phyloP scores from a whole-genome alignment of 1,140 invertebrate species.

The Zeugodacus cucurbitae region DNA sequence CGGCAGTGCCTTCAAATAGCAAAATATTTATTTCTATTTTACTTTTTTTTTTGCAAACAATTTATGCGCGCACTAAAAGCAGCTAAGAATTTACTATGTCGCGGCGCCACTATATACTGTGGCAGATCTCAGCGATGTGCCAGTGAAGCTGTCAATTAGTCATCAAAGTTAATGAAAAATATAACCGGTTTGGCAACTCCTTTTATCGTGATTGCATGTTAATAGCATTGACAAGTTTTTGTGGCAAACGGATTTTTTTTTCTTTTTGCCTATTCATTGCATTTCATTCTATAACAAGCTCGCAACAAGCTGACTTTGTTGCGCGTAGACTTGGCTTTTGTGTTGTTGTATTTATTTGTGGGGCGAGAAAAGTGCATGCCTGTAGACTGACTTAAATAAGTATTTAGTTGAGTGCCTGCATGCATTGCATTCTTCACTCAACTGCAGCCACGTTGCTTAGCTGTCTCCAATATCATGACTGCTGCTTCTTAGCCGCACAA shows the following conservation, averaged over 20 bases:
- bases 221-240: constrained; percentile 26
- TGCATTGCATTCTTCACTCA: neutral
- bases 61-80: neutral
- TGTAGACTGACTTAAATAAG: neutral
- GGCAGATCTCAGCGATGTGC: neutral
- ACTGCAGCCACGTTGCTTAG: neutral
- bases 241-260: neutral
- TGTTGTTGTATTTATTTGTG: neutral
- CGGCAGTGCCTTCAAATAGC: neutral
- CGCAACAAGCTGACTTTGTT: neutral
- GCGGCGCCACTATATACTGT: neutral
- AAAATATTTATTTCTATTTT: neutral
- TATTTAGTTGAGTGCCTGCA: neutral
- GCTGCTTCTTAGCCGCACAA: neutral
- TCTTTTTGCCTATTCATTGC: neutral
- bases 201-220: neutral
- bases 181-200: neutral
- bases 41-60: neutral
- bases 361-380: neutral
- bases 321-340: neutral
- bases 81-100: neutral
- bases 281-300: neutral
- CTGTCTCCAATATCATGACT: too few relatives aligned
- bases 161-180: constrained; percentile 34
- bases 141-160: constrained; percentile 32